Evolutionary conservation across 2,888 invertebrate species (phyloP).

Genomic region (Nomada ferruginata): DNA sequence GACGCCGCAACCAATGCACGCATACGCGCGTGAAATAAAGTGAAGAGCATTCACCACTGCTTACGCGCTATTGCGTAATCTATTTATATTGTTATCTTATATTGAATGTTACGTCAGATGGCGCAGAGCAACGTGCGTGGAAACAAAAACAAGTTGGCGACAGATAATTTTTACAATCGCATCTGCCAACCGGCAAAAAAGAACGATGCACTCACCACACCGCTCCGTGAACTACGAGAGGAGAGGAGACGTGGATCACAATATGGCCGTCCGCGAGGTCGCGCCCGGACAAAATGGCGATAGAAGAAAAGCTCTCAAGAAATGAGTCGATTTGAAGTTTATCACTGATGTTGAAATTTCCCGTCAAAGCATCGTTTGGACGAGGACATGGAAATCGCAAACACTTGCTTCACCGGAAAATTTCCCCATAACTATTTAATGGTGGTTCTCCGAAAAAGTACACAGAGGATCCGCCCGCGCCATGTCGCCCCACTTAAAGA

Average conservation of each 20-base stretch:
- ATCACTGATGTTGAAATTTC: slow-evolving; percentile 30
- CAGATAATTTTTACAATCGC: slow-evolving; percentile 64
- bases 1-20: slow-evolving; percentile 22
- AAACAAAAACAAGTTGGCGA: slow-evolving; percentile 73
- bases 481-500: slow-evolving; percentile 53
- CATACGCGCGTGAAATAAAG: slow-evolving; percentile 49
- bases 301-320: slow-evolving; percentile 64
- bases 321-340: slow-evolving; percentile 51
- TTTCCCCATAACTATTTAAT: background rate
- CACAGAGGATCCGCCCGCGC: slow-evolving; percentile 67
- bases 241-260: slow-evolving; percentile 72
- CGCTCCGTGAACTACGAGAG: slow-evolving; percentile 73
- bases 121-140: slow-evolving; percentile 60
- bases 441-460: slow-evolving; percentile 25
- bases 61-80: slow-evolving; percentile 77
- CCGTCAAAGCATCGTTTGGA: slow-evolving; percentile 63
- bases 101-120: slow-evolving; percentile 71
- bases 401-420: slow-evolving; percentile 67
- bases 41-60: slow-evolving; percentile 51
- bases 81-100: slow-evolving; percentile 79
- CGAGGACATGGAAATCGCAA: slow-evolving; percentile 67
- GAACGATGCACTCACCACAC: slow-evolving; percentile 53
- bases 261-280: slow-evolving; percentile 81
- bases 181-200: slow-evolving; percentile 51
- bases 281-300: slow-evolving; percentile 82